Conservation (phyloP, 2,797 vertebrate genomes). For the Diplodus puntazzo region DNA sequence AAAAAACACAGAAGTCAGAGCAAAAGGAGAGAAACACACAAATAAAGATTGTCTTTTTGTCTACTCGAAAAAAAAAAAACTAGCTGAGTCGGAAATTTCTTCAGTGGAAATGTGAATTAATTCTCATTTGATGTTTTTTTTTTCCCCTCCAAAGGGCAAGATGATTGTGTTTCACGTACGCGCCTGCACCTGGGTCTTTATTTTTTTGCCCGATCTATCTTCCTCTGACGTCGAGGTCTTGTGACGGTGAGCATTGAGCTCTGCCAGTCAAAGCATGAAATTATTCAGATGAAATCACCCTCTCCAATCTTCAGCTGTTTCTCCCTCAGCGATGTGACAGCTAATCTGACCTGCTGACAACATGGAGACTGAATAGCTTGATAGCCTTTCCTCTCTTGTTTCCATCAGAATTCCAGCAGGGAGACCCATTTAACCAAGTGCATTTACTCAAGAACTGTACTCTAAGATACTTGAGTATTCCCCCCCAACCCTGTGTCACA, state of each 20-base stretch:
- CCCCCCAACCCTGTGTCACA: not conserved
- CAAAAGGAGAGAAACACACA: constrained; percentile 82
- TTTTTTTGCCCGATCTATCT: constrained; percentile 45
- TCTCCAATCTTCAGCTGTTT: constrained; percentile 74
- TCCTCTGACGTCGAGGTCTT: constrained; percentile 61
- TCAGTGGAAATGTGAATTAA: constrained; percentile 56
- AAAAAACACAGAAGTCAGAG: constrained; percentile 49
- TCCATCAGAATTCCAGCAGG: constrained; percentile 63
- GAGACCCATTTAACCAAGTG: constrained; percentile 28
- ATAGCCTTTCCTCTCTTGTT: constrained; percentile 70
- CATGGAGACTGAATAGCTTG: constrained; percentile 59
- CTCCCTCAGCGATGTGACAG: constrained; percentile 77
- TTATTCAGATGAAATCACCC: constrained; percentile 82
- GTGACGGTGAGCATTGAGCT: constrained; percentile 63
- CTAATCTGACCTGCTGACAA: constrained; percentile 78
- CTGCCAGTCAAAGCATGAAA: constrained; percentile 82
- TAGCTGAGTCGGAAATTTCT: constrained; percentile 62
- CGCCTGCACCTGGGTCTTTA: constrained; percentile 57
- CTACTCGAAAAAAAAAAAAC: constrained; percentile 70
- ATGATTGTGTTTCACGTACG: constrained; percentile 59
- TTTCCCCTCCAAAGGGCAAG: constrained; percentile 4
- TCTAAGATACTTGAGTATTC: not conserved
- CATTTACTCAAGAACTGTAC: constrained; percentile 29
- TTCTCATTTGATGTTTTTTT: constrained; percentile 37
- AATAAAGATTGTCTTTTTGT: constrained; percentile 87